Conservation (phyloP, 2,888 invertebrate species). For the Polydrusus cervinus region DNA sequence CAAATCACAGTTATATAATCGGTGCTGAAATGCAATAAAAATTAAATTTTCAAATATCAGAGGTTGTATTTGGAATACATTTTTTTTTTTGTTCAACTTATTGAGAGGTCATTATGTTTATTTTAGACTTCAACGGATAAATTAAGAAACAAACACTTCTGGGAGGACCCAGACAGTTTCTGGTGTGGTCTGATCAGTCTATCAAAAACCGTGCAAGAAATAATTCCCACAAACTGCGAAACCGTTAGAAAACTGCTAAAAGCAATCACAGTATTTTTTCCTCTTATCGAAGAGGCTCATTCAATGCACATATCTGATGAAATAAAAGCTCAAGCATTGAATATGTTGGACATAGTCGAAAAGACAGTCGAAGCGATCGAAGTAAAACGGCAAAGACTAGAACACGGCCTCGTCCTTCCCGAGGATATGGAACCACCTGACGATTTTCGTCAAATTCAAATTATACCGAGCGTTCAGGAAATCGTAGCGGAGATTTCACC, state of each 20-base stretch:
- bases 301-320: conserved; percentile 40
- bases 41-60: too few relatives aligned
- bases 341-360: conserved; percentile 34
- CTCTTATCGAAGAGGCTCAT: conserved; percentile 36
- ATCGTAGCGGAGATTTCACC: conserved; percentile 64
- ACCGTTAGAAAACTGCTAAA: conserved; percentile 25
- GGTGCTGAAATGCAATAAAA: too few relatives aligned
- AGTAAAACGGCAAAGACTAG: conserved; percentile 3
- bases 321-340: conserved; percentile 31
- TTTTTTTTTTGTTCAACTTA: too few relatives aligned
- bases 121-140: conserved; percentile 11
- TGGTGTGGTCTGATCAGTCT: conserved; percentile 36
- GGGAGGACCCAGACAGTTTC: conserved; percentile 45
- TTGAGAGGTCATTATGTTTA: background rate
- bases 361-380: conserved; percentile 31
- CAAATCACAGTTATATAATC: too few relatives aligned
- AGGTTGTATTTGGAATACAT: too few relatives aligned
- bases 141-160: conserved; percentile 29
- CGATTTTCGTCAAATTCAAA: conserved; percentile 73
- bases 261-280: conserved; percentile 30
- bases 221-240: conserved; percentile 38
- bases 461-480: conserved; percentile 73
- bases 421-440: conserved; percentile 58
- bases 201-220: conserved; percentile 34
- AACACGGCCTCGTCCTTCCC: background rate